These are phyloP conservation scores for Sander vitreus DNA, from an alignment of 2,113 vertebrate species.

Conservation along the genomic window DNA sequence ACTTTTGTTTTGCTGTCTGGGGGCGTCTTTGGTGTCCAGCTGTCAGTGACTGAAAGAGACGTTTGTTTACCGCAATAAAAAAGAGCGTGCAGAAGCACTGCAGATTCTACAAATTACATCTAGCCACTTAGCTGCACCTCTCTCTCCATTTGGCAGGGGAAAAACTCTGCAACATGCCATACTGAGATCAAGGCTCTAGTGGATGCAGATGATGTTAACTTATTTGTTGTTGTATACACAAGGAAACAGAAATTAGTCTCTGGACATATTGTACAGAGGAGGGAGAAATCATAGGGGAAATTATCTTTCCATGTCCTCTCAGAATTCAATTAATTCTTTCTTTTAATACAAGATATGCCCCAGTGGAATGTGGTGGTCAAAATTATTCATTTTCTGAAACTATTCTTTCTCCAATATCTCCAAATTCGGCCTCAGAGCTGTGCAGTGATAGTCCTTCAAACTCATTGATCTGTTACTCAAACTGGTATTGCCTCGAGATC, in stretches of 20 bases:
- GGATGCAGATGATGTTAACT: slow-evolving; percentile 4
- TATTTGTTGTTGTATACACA: slow-evolving; percentile 16
- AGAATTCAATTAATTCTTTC: slow-evolving; percentile 49
- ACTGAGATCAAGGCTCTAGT: slow-evolving; percentile 41
- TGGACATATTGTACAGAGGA: slow-evolving; percentile 17
- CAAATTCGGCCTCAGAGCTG: neutral
- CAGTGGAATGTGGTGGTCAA: slow-evolving; percentile 29
- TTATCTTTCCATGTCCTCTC: slow-evolving; percentile 23
- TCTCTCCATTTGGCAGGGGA: slow-evolving; percentile 4
- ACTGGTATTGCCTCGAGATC: neutral
- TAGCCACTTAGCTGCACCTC: slow-evolving; percentile 45
- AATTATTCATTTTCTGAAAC: slow-evolving; percentile 55
- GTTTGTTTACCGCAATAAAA: slow-evolving; percentile 70
- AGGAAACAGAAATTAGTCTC: slow-evolving; percentile 34
- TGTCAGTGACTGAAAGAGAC: slow-evolving; percentile 55
- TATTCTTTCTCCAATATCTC: neutral
- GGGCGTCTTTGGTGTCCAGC: slow-evolving; percentile 66
- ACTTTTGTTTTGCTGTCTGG: slow-evolving; percentile 71
- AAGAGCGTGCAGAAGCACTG: slow-evolving; percentile 18
- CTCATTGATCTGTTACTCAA: neutral
- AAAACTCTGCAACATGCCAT: slow-evolving; percentile 10
- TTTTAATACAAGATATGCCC: slow-evolving; percentile 36
- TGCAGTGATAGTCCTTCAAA: neutral
- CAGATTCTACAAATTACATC: slow-evolving; percentile 65
- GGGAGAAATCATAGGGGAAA: slow-evolving; percentile 37